Conservation (phyloP, 1,140 invertebrate species). For the Leptopilina clavipes region DNA sequence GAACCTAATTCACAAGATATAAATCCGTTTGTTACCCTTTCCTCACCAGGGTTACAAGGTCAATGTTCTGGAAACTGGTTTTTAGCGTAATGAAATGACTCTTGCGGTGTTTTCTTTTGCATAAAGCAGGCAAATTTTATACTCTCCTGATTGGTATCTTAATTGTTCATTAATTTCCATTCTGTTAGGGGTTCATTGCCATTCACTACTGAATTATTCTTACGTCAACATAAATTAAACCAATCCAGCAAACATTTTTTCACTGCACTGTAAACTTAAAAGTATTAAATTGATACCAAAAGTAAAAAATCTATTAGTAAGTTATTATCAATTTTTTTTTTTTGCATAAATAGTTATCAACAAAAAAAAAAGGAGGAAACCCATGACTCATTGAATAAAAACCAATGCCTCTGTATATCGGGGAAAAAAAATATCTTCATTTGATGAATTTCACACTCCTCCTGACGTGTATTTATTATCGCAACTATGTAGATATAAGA, state of each 20-base stretch:
- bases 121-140: conserved; percentile 5
- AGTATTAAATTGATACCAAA: too few relatives aligned
- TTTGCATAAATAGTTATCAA: too few relatives aligned
- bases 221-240: too few relatives aligned
- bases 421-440: neutral
- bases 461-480: conserved; percentile 2
- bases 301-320: too few relatives aligned
- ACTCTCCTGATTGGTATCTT: neutral
- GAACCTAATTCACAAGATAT: conserved; percentile 57
- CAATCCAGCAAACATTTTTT: too few relatives aligned
- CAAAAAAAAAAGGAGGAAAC: too few relatives aligned
- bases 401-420: neutral
- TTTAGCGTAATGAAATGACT: conserved; percentile 29
- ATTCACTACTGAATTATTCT: too few relatives aligned
- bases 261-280: too few relatives aligned
- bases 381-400: neutral
- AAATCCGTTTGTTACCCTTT: conserved; percentile 55
- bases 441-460: conserved; percentile 10
- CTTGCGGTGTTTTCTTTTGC: neutral
- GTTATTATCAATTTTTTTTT: too few relatives aligned
- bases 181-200: too few relatives aligned
- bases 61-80: conserved; percentile 58
- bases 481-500: neutral
- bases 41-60: conserved; percentile 50
- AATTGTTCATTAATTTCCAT: neutral